Evolutionary conservation across 2,888 invertebrate genomes (phyloP).

Genomic region (Ennomos quercinarius): DNA sequence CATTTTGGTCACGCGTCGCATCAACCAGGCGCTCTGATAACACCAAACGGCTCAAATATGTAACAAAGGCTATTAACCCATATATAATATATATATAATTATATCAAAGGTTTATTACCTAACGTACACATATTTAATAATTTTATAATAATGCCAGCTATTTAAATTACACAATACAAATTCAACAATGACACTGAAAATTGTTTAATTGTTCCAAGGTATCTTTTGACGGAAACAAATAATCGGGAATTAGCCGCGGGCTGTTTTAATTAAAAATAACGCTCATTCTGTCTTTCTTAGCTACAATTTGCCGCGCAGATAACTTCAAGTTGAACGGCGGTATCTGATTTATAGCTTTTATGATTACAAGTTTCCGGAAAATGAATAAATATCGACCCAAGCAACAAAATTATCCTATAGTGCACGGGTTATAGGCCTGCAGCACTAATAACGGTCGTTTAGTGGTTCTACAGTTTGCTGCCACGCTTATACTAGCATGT

Average conservation of each 20-base stretch:
- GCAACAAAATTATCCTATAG: too few relatives aligned
- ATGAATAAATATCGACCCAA: conserved; percentile 5
- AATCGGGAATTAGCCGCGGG: conserved; percentile 2
- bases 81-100: background rate
- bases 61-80: too few relatives aligned
- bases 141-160: too few relatives aligned
- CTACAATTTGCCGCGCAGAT: conserved; percentile 9
- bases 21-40: too few relatives aligned
- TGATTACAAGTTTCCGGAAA: conserved; percentile 11
- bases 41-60: too few relatives aligned
- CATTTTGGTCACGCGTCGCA: too few relatives aligned
- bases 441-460: too few relatives aligned
- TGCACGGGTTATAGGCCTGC: too few relatives aligned
- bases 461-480: too few relatives aligned
- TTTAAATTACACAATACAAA: background rate
- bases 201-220: background rate
- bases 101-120: background rate
- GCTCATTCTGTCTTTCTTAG: background rate
- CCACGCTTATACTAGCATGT: too few relatives aligned
- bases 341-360: conserved; percentile 15
- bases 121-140: too few relatives aligned
- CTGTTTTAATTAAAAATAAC: conserved; percentile 9
- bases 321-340: conserved; percentile 7
- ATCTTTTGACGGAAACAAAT: background rate
- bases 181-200: background rate